These are phyloP conservation scores for Chrysochloris asiatica DNA, from an alignment of 2,113 vertebrate species.

Conservation along the genomic window DNA sequence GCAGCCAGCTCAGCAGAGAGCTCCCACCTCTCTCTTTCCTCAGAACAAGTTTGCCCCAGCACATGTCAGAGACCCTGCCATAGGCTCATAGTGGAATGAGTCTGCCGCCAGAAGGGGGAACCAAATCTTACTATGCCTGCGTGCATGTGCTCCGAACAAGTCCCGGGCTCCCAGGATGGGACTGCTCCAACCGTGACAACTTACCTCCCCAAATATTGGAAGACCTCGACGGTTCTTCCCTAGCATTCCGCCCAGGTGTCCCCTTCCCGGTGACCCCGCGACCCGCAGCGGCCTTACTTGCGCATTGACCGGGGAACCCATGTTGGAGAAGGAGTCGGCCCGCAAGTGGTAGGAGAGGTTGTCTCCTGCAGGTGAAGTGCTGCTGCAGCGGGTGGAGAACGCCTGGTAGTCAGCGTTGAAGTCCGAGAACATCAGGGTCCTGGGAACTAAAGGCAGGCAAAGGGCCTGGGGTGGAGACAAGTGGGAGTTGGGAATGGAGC, in stretches of 20 bases:
- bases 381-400: slow-evolving; percentile 95
- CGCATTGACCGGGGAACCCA: slow-evolving; percentile 91
- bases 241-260: background rate
- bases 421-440: too few species aligned
- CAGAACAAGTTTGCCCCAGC: background rate
- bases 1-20: too few species aligned
- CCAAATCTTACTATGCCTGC: background rate
- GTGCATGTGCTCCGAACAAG: background rate
- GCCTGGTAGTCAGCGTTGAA: slow-evolving; percentile 90
- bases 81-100: background rate
- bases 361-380: slow-evolving; percentile 92
- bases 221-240: background rate
- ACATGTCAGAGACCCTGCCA: background rate
- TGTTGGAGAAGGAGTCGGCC: slow-evolving; percentile 92
- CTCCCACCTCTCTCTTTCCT: too few species aligned
- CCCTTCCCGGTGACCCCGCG: background rate
- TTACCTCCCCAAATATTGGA: background rate
- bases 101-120: background rate
- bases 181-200: background rate
- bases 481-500: too few species aligned
- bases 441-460: too few species aligned
- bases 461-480: too few species aligned
- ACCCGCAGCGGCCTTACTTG: slow-evolving; percentile 86
- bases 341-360: slow-evolving; percentile 90
- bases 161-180: background rate